Evolutionary conservation across 2,113 vertebrate genomes (phyloP), one percentile per base, ranked within the genome.

Genomic region (Connochaetes taurinus): DNA sequence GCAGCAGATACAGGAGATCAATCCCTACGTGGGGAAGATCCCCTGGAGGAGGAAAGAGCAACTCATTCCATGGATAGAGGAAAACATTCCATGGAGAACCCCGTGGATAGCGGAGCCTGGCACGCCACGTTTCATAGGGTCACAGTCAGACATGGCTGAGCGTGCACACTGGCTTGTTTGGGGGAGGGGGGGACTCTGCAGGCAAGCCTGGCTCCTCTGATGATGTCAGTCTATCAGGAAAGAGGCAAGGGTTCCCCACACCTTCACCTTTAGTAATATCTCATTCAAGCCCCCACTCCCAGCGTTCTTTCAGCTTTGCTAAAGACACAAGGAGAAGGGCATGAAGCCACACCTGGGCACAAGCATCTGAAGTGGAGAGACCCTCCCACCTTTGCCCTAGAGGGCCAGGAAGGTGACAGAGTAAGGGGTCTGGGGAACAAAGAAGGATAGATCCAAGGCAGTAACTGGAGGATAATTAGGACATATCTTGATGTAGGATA

Each of bases 361-460:
- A 25, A 45, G 52, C n/a, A 31, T 36, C 27, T 33, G 2, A 52
- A 81, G 23, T 53, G 36, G 40, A 62, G 45, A 62, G 23, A 43
- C 4, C 2, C 27, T 74, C 29, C 47, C 31, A 27, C 19, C 19
- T 47, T 40, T 53, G 40, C 29, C 21, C 45, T 31, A 14, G 6
- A 21, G 33, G 13, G 6, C 40, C n/a, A n/a, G 9, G 64, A 23
- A 33, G 25, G 25, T 16, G 40, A 29, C n/a, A 71, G 29, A 43
- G 86, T 3, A 12, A 60, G 60, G 9, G 29, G 4, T 6, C 1
- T 1, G 47, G 21, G 21, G 3, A 29, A 5, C 10, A 10, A 62
- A 40, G 14, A 82, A 76, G 21, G 23, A 2, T 2, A 2, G 31
- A 58, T 5, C 29, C 12, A 19, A 36, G 8, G 23, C 16, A 40